Evolutionary conservation across 2,888 invertebrate genomes (phyloP).

Genomic region (Halictus quadricinctus): DNA sequence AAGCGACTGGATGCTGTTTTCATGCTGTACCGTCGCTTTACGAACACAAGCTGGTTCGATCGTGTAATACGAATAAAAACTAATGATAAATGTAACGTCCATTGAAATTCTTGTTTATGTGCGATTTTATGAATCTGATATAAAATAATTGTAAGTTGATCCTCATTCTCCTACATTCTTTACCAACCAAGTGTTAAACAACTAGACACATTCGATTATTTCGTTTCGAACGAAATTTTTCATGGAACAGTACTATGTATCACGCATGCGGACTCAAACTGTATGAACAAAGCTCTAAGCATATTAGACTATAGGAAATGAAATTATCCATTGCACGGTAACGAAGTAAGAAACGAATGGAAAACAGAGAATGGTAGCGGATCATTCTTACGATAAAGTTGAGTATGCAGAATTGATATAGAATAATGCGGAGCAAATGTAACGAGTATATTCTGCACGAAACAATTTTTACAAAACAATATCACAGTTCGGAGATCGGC

Average conservation of each 20-base stretch:
- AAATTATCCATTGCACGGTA: not conserved
- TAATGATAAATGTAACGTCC: not conserved
- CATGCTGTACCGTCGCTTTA: not conserved
- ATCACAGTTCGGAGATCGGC: constrained; percentile 82
- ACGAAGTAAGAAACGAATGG: not conserved
- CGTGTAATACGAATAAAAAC: not conserved
- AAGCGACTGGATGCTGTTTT: not conserved
- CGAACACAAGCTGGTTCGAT: not conserved
- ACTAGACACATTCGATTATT: not conserved
- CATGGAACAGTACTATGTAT: not conserved
- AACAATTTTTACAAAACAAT: constrained; percentile 81
- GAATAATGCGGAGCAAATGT: constrained; percentile 20
- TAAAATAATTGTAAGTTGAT: constrained; percentile 2
- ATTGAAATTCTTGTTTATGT: constrained; percentile 23
- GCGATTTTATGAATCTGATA: constrained; percentile 17
- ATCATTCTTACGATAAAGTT: not conserved
- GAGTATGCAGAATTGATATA: not conserved
- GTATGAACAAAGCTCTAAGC: not conserved
- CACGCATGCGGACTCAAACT: no score
- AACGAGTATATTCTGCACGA: constrained; percentile 71
- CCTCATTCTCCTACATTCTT: not conserved
- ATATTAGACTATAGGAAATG: not conserved
- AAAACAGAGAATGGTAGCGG: not conserved
- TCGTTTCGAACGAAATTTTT: not conserved
- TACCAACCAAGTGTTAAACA: not conserved